A percentile compares a stretch with the other conserved stretches of the same genome.
These are phyloP conservation scores for Camponotus floridanus DNA, from an alignment of 1,140 invertebrate species.

Conservation along the genomic window DNA sequence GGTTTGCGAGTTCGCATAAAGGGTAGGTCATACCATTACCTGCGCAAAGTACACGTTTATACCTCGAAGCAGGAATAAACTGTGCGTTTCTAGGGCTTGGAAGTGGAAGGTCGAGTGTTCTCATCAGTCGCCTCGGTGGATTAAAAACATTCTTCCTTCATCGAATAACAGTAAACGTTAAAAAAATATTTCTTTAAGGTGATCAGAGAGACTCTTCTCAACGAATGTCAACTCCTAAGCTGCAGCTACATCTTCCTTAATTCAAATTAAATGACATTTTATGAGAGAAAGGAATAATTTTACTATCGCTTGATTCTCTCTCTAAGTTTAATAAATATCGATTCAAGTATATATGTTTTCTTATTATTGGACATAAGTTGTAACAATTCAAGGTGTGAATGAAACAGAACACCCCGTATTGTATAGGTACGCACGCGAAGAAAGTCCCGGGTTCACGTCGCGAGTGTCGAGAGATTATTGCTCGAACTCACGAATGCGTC, in stretches of 20 bases:
- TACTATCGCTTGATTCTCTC: neutral
- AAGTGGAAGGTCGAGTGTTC: constrained; percentile 9
- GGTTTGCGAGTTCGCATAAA: constrained; percentile 8
- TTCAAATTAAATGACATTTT: neutral
- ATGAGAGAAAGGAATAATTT: neutral
- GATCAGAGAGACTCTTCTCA: neutral
- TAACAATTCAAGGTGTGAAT: neutral
- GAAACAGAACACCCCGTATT: constrained; percentile 42
- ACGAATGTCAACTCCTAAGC: neutral
- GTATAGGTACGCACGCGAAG: constrained; percentile 16
- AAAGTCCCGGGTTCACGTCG: constrained; percentile 57
- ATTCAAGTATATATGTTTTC: neutral
- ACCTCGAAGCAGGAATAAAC: neutral
- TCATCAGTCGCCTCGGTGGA: neutral
- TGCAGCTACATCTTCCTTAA: neutral
- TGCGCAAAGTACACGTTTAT: neutral
- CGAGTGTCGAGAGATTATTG: constrained; percentile 71
- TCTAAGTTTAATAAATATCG: neutral
- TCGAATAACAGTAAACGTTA: neutral
- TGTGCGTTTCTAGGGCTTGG: neutral
- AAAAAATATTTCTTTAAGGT: neutral
- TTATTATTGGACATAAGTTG: neutral
- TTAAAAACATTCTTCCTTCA: neutral
- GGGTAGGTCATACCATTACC: constrained; percentile 12
- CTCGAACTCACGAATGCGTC: constrained; percentile 68